Conservation (phyloP, 2,888 invertebrate species). For the Barypeithes pellucidus region DNA sequence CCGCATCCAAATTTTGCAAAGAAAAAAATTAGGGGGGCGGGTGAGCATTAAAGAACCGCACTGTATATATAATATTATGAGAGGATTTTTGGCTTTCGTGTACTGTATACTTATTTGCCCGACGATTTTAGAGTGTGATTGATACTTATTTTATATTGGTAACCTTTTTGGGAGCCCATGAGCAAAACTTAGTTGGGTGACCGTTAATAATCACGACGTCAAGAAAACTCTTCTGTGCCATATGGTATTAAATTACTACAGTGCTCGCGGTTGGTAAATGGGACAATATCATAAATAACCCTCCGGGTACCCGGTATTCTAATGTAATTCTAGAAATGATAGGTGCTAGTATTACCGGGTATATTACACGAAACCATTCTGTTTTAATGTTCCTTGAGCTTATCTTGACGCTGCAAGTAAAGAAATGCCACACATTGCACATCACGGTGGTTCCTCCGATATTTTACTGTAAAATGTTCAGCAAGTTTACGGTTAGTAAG, state of each 20-base stretch:
- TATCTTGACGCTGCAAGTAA: conserved; percentile 44
- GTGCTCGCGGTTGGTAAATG: conserved; percentile 24
- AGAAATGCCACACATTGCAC: conserved; percentile 32
- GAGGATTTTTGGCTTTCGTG: too few relatives aligned
- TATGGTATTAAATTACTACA: conserved; percentile 32
- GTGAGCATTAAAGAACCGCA: too few relatives aligned
- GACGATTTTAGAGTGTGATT: too few relatives aligned
- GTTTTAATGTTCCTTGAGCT: conserved; percentile 38
- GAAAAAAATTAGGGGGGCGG: too few relatives aligned
- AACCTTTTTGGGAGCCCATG: too few relatives aligned
- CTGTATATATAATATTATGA: too few relatives aligned
- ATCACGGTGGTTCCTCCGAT: not conserved
- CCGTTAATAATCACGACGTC: not conserved
- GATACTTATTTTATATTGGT: too few relatives aligned
- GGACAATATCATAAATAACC: conserved; percentile 36
- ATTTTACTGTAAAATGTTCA: too few relatives aligned
- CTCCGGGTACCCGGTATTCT: conserved; percentile 32
- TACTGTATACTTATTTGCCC: too few relatives aligned
- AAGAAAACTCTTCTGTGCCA: conserved; percentile 20
- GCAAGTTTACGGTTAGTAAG: too few relatives aligned
- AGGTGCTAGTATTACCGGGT: conserved; percentile 37
- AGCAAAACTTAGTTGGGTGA: too few relatives aligned
- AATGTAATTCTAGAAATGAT: conserved; percentile 50
- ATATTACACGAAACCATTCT: conserved; percentile 48
- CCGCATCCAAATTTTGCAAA: too few relatives aligned